Base-by-base conservation (phyloP, 2,797 vertebrate species). In the Triplophysa yarkandensis region DNA sequence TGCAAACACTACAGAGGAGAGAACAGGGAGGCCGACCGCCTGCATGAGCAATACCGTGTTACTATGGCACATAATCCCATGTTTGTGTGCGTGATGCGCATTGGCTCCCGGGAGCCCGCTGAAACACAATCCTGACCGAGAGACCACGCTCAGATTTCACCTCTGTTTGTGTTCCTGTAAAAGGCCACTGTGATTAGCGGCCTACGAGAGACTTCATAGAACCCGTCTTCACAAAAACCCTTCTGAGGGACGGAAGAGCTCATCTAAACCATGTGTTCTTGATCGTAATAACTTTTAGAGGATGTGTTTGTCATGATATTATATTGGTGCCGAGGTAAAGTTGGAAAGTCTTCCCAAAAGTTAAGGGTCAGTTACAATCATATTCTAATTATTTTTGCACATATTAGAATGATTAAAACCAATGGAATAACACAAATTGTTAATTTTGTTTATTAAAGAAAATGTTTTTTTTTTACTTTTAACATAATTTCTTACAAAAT, bases 41-140 rank as follows among this genome's bases (percentile, higher is more conserved):
- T 57, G 63, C 5, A 65, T 48, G 77, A 9, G 21, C 28, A 17
- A 63, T 39, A 60, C 19, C 48, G 44, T 71, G 83, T 86, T 86
- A 82, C 85, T 83, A 84, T 84, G 83, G 85, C 73, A 79, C 82
- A 80, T 86, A 83, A 86, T 86, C 84, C 84, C 54, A 60, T 69
- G 55, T 70, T 54, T 66, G 78, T 66, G 46, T 44, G 25, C 21
- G 61, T 41, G 36, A 32, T 58, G 75, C 28, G 13, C 39, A 3
- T 34, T 57, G n/a, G 70, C 65, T 77, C 69, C 27, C 55, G 71
- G 68, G 54, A 73, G 74, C 65, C 64, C 21, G 60, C 54, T 77
- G 81, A 83, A 83, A 83, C 70, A 23, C 41, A 72, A 84, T 79
- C 79, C 73, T 13, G 36, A 32, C 1, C 25, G 32, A 58, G 67